Evolutionary conservation across 2,888 invertebrate genomes (phyloP).

Genomic region (Dermolepida albohirtum): DNA sequence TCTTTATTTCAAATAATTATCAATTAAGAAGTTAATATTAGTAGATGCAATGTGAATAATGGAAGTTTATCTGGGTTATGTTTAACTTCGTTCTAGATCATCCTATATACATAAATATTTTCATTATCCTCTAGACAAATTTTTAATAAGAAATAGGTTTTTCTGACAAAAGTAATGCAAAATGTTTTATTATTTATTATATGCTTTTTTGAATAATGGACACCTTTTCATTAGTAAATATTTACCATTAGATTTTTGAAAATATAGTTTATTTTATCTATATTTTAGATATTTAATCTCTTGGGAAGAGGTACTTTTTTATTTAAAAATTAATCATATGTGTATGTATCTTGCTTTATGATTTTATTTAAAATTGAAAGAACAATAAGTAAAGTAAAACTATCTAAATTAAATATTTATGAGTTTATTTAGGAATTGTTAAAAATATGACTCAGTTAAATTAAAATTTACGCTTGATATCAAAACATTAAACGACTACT

Average conservation of each 20-base stretch:
- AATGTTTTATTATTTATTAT: slow-evolving; percentile 1
- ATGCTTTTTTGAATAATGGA: no score
- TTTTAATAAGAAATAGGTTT: slow-evolving; percentile 4
- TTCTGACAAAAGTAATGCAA: slow-evolving; percentile 16
- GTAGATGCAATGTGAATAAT: neutral
- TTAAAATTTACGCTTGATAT: no score
- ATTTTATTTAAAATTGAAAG: no score
- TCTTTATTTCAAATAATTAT: slow-evolving; percentile 7
- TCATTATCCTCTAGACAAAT: slow-evolving; percentile 24
- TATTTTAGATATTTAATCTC: neutral
- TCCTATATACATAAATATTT: slow-evolving; percentile 15
- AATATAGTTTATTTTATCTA: slow-evolving; percentile 27
- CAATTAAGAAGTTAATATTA: slow-evolving; percentile 7
- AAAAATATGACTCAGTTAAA: no score
- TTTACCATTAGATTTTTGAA: neutral
- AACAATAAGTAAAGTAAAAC: no score
- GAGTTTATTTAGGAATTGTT: no score
- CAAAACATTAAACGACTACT: no score
- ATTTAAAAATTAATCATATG: no score
- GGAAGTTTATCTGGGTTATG: neutral
- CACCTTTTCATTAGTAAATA: no score
- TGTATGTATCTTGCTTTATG: no score
- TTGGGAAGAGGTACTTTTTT: no score
- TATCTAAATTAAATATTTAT: neutral
- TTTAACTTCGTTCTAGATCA: slow-evolving; percentile 6